These are phyloP conservation scores for Nettapus auritus DNA, from an alignment of 2,113 vertebrate genomes.

Conservation along the genomic window DNA sequence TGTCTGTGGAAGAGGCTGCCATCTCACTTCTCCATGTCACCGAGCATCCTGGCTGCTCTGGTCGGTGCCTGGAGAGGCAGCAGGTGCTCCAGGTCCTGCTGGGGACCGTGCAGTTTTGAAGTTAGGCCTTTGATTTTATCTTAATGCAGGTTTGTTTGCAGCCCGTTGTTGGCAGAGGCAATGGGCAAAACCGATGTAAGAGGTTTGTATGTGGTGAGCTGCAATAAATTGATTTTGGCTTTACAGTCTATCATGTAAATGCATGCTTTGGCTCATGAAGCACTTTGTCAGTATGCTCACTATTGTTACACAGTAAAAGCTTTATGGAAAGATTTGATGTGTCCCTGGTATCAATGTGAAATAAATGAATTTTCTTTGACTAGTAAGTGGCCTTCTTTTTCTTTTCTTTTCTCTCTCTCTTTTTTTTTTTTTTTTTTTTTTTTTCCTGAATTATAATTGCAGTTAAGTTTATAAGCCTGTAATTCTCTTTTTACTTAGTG, in stretches of 20 bases:
- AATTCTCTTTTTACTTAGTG: background rate
- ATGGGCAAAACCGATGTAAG: background rate
- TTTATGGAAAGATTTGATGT: background rate
- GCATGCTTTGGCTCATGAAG: background rate
- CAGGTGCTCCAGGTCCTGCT: background rate
- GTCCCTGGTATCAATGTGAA: background rate
- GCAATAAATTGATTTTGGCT: background rate
- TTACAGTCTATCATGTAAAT: background rate
- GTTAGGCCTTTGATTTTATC: background rate
- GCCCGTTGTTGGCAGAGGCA: background rate
- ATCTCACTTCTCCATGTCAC: accelerated
- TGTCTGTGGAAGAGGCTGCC: no score
- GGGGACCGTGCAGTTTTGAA: background rate
- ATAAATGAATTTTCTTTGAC: background rate
- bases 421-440: background rate
- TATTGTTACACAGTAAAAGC: background rate
- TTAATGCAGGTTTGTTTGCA: background rate
- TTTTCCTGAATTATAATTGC: background rate
- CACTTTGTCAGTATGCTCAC: background rate
- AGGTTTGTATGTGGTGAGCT: background rate
- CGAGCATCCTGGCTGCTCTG: background rate
- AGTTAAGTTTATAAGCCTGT: background rate
- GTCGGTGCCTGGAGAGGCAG: background rate
- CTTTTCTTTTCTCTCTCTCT: background rate
- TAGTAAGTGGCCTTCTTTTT: background rate